Evolutionary conservation across 2,113 vertebrate species (phyloP).

Genomic region (Mesocricetus auratus): DNA sequence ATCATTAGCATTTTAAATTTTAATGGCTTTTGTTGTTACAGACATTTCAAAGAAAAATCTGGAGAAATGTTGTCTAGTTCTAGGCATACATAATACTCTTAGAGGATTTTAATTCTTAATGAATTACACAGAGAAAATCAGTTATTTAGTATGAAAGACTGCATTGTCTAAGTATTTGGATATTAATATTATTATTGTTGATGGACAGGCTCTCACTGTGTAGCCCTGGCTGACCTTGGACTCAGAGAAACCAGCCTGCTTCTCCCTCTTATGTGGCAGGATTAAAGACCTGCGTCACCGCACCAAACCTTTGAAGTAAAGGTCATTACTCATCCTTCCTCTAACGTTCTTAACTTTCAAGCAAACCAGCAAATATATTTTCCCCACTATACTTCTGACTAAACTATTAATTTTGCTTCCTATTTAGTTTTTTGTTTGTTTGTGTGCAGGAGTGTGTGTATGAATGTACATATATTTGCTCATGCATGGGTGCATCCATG

Average conservation of each 20-base stretch:
- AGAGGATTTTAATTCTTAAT: slow-evolving; percentile 12
- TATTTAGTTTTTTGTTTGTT: neutral
- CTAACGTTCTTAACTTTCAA: neutral
- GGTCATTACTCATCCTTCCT: neutral
- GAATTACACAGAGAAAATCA: neutral
- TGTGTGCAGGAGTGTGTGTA: neutral
- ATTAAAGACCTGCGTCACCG: neutral
- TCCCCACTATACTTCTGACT: neutral
- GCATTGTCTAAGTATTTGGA: neutral
- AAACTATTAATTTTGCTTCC: neutral
- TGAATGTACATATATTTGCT: neutral
- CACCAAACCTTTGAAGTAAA: neutral
- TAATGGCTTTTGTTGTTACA: neutral
- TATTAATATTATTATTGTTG: neutral
- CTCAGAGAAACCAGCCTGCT: neutral
- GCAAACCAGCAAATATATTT: neutral
- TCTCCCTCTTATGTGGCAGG: neutral
- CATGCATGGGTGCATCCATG: too few relatives aligned
- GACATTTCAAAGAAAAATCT: neutral
- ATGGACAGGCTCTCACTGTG: neutral
- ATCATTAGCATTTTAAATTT: neutral
- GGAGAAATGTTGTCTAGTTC: neutral
- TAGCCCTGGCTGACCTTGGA: neutral
- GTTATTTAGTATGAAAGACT: neutral
- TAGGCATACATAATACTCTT: neutral